phyloP scores from a whole-genome alignment of 2,113 vertebrate genomes.

The Trematocara stigmaticum region DNA sequence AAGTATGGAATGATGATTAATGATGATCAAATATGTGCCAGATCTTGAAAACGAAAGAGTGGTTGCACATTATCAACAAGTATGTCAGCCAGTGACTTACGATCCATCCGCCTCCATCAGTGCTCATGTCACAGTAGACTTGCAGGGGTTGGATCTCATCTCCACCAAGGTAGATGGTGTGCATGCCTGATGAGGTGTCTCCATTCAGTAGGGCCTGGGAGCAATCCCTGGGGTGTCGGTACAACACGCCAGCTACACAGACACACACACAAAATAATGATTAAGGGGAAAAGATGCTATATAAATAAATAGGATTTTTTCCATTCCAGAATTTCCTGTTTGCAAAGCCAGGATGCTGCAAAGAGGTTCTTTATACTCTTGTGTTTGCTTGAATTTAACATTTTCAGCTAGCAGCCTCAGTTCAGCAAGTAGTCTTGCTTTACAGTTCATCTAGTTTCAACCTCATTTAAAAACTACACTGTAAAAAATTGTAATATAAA shows the following conservation, averaged over 20 bases:
- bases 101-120: slow-evolving; percentile 95
- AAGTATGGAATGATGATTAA: not conserved
- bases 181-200: slow-evolving; percentile 82
- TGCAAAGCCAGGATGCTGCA: not conserved
- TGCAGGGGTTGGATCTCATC: slow-evolving; percentile 83
- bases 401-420: not conserved
- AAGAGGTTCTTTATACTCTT: not conserved
- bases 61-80: not conserved
- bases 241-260: slow-evolving; percentile 83
- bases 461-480: not conserved
- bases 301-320: not conserved
- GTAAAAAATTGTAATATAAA: not conserved
- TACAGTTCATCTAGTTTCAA: not conserved
- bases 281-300: not conserved
- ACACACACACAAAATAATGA: slow-evolving; percentile 10
- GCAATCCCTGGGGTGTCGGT: slow-evolving; percentile 88
- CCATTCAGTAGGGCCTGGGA: slow-evolving; percentile 93
- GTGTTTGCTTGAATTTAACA: not conserved
- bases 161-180: slow-evolving; percentile 86
- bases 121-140: slow-evolving; percentile 93
- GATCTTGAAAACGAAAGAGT: not conserved
- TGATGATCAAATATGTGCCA: not conserved
- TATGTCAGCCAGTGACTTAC: slow-evolving; percentile 73
- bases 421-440: not conserved
- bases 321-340: not conserved